Percentiles rank a stretch among this genome's conserved stretches.
phyloP scores from a whole-genome alignment of 2,113 vertebrate genomes.

The Periophthalmodon schlosseri region DNA sequence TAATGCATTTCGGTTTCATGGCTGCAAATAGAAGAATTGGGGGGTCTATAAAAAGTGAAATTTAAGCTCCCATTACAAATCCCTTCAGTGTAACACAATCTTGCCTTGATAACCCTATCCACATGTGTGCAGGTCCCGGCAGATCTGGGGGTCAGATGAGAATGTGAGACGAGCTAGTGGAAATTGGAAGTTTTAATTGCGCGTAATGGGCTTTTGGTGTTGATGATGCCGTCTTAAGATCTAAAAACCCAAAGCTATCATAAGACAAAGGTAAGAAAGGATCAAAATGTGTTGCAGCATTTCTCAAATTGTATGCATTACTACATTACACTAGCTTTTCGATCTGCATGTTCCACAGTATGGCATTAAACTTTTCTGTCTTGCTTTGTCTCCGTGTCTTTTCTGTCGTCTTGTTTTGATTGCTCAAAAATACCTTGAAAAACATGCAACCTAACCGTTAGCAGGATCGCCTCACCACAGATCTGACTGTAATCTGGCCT shows the following conservation, averaged over 20 bases:
- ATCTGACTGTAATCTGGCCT: too few relatives aligned
- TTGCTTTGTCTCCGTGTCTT: too few relatives aligned
- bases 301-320: background rate
- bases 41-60: conserved; percentile 1
- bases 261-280: conserved; percentile 43
- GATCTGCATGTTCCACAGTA: background rate
- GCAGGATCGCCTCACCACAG: too few relatives aligned
- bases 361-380: background rate
- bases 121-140: conserved; percentile 9
- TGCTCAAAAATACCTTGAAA: too few relatives aligned
- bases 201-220: conserved; percentile 35
- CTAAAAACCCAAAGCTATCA: conserved; percentile 57
- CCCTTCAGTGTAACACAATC: conserved; percentile 2
- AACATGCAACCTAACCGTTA: too few relatives aligned
- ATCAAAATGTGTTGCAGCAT: conserved; percentile 32
- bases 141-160: conserved; percentile 28
- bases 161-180: conserved; percentile 27
- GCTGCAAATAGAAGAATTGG: background rate
- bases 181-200: conserved; percentile 49
- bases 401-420: too few relatives aligned
- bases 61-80: conserved; percentile 34
- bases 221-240: conserved; percentile 36
- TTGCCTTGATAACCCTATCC: conserved; percentile 13
- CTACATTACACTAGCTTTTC: too few relatives aligned
- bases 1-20: background rate